Percentiles rank a stretch among this genome's conserved stretches.
phyloP scores from a whole-genome alignment of 2,797 vertebrate genomes.

The Notoglanidium macrostoma region DNA sequence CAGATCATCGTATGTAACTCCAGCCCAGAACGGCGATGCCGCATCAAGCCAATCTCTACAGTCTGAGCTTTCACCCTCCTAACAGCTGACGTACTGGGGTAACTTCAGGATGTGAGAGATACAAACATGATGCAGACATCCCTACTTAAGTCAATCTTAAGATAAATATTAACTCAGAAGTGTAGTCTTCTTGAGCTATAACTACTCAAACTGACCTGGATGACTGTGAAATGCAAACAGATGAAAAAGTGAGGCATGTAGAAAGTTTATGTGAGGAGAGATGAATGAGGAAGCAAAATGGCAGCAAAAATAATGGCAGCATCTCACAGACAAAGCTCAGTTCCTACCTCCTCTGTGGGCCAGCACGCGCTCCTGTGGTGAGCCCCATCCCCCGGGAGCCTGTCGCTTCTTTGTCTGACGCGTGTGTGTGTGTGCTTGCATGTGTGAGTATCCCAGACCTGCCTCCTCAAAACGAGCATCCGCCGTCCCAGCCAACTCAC shows the following conservation, averaged over 20 bases:
- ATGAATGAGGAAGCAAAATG: not conserved
- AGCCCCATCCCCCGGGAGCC: slow-evolving; percentile 72
- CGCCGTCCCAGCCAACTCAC: slow-evolving; percentile 50
- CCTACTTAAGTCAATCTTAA: not conserved
- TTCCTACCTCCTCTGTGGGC: slow-evolving; percentile 79
- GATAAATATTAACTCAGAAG: not conserved
- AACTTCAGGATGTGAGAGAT: not conserved
- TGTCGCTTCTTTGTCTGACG: slow-evolving; percentile 58
- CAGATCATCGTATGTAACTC: slow-evolving; percentile 10
- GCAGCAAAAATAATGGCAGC: not conserved
- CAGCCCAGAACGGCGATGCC: not conserved
- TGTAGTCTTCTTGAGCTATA: not conserved
- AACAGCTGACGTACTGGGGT: not conserved
- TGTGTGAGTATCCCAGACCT: slow-evolving; percentile 53
- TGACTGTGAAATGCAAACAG: slow-evolving; percentile 15
- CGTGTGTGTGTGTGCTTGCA: slow-evolving; percentile 46
- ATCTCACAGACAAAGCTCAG: slow-evolving; percentile 57
- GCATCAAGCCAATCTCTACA: not conserved
- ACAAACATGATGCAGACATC: not conserved
- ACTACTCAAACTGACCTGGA: not conserved
- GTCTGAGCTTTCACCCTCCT: not conserved
- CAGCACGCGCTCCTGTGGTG: slow-evolving; percentile 78
- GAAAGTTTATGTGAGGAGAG: slow-evolving; percentile 10
- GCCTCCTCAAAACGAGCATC: slow-evolving; percentile 48
- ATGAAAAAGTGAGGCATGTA: not conserved